Evolutionary conservation across 2,797 vertebrate species (phyloP).

Genomic region (Cephalopachus bancanus): DNA sequence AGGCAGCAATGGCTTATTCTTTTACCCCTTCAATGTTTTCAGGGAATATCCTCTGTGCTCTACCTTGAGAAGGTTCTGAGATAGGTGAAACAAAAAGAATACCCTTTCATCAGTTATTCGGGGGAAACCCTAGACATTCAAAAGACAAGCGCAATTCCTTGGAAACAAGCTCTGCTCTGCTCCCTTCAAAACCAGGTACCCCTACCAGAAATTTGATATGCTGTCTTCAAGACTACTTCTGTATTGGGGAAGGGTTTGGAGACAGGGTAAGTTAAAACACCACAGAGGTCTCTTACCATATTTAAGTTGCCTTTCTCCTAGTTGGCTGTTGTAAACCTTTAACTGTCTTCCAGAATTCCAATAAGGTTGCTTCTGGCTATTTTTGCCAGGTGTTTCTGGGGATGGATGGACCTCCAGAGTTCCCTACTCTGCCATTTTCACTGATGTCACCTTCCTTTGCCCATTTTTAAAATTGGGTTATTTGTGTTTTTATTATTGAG

Average conservation of each 20-base stretch:
- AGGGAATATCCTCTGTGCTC: neutral
- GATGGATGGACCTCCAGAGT: neutral
- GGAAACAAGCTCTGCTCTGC: neutral
- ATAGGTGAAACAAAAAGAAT: neutral
- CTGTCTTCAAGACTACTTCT: neutral
- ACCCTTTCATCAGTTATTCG: neutral
- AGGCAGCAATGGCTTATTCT: neutral
- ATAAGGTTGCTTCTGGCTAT: slow-evolving; percentile 42
- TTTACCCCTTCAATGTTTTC: neutral
- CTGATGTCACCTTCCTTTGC: slow-evolving; percentile 23
- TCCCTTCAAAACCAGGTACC: neutral
- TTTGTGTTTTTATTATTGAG: slow-evolving; percentile 5
- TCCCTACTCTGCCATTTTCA: neutral
- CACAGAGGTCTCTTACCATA: neutral
- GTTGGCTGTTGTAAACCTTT: neutral
- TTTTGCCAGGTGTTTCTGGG: slow-evolving; percentile 13
- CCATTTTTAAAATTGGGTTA: neutral
- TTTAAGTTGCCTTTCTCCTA: neutral
- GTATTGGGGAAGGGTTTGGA: neutral
- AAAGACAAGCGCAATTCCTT: neutral
- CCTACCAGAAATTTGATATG: neutral
- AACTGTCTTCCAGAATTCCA: neutral
- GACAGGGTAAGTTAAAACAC: neutral
- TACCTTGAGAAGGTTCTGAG: neutral
- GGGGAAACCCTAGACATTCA: neutral